Evolutionary conservation across 2,797 vertebrate species (phyloP), one percentile per base, ranked within the genome.

Genomic region (Botia kubotai): DNA sequence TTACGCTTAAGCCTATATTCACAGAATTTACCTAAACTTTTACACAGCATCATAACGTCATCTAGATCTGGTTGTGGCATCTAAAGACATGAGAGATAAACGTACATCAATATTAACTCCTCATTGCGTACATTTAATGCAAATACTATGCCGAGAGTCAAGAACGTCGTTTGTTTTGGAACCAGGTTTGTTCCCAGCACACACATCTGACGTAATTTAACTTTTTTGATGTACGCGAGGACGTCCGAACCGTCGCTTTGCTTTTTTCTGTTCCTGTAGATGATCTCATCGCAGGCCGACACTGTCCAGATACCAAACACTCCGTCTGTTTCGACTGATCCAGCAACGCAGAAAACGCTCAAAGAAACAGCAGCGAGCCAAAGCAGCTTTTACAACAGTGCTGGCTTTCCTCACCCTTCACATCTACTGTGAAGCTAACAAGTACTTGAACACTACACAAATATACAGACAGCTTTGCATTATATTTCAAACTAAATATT

Each of bases 291-390:
- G 79, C 23, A 14, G 48, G 63, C 83, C 76, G 89, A 87, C 85
- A 86, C 77, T 62, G 81, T 78, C 80, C 88, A 86, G 89, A 89
- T 82, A 39, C 71, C 88, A 85, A 88, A 89, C 85, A 43, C 68
- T 19, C 79, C 69, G 67, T 65, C 71, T 75, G 75, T 83, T 83
- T 72, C 72, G 86, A 82, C 81, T 62, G 75, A 81, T 68, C 39
- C 17, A 81, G 67, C 85, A 62, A 39, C 69, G 19, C 58, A 23
- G 60, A 69, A 58, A 12, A 8, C 13, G 14, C 33, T 53, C 75
- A 52, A 50, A 62, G 46, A 72, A 60, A 29, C 39, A 8, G 12
- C 36, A 26, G 26, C 10, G 52, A 76, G 46, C 36, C 36, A 46
- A 14, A 62, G 16, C 55, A 67, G 65, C 55, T 19, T n/a, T 60